phyloP scores from a whole-genome alignment of 1,140 invertebrate genomes.

The Manduca sexta region DNA sequence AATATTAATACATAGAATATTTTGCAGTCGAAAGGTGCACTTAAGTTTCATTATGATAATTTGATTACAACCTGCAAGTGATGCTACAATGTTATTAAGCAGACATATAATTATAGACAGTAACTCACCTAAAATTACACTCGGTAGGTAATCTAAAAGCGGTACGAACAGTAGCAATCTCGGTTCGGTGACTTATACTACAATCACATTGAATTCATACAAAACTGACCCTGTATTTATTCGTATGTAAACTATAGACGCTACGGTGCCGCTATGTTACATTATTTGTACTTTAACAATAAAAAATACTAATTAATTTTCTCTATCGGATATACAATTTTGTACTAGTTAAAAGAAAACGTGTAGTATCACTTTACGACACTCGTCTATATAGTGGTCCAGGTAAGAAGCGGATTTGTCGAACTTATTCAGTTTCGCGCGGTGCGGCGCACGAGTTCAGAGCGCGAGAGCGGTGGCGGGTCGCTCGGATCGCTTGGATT shows the following conservation, averaged over 20 bases:
- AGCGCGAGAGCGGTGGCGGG: constrained; percentile 31
- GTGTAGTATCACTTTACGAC: constrained; percentile 37
- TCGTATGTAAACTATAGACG: constrained; percentile 62
- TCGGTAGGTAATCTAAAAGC: constrained; percentile 49
- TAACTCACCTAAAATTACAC: constrained; percentile 59
- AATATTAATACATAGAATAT: neutral
- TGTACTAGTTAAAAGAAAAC: constrained; percentile 62
- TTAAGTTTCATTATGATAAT: constrained; percentile 5
- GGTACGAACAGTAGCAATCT: constrained; percentile 58
- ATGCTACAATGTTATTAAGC: neutral
- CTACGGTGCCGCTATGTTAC: constrained; percentile 63
- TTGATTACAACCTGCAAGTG: constrained; percentile 3
- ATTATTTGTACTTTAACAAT: constrained; percentile 66
- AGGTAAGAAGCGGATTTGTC: constrained; percentile 70
- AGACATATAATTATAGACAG: constrained; percentile 18
- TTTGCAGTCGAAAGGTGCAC: constrained; percentile 1
- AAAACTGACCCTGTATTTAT: constrained; percentile 72
- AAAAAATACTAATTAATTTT: constrained; percentile 63
- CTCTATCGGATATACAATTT: constrained; percentile 65
- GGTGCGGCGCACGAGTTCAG: constrained; percentile 36
- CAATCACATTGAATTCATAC: constrained; percentile 73
- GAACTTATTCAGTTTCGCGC: constrained; percentile 71
- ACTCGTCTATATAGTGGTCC: constrained; percentile 69
- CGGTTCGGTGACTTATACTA: constrained; percentile 65
- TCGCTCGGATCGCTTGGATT: too few species aligned